Base-by-base conservation (phyloP, 2,113 vertebrate genomes). In the Helogale parvula region DNA sequence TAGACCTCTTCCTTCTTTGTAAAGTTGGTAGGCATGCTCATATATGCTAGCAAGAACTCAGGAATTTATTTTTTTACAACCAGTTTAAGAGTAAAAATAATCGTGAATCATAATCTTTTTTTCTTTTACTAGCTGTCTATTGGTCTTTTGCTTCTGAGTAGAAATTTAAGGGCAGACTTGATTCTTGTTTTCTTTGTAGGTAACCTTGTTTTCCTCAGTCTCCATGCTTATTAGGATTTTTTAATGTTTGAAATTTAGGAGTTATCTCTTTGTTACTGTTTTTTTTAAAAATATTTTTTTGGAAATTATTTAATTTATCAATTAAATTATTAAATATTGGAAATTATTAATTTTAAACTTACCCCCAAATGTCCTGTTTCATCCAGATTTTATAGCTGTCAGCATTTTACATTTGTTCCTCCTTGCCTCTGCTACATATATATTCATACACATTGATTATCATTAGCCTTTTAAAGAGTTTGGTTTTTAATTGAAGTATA, bases 1-100 rank as follows among this genome's bases (percentile, higher is more conserved):
- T 69, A 52, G 4, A 7, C 41, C 60, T 92, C 60, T 45, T 83
- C 57, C 35, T 87, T 94, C 41, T 83, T 88, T 60, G 10, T 94
- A 38, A 86, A n/a, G 38, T 88, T 88, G 41, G 23, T 92, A 88
- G 50, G 52, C n/a, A 88, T 50, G 83, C 21, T 92, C 82, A 90
- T 45, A 63, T 85, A 47, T 50, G 41, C 50, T 77, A 76, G 5
- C 38, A 83, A 29, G 54, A 57, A 87, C 72, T 91, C 88, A 81
- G n/a, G 27, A 63, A 17, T 41, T 60, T 69, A 76, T 85, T 87
- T 47, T 80, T 29, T 31, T 65, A 50, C 13, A 45, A 87, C 38
- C 38, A 80, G 33, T 92, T 33, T 25, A 60, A 33, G 82, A 82
- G 74, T 79, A 79, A 87, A 81, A 76, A 91, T 63, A 63, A 45